These are phyloP conservation scores for Epizoanthus scotinus DNA, from an alignment of 92 coral and sea anemone genomes.

Conservation along the genomic window DNA sequence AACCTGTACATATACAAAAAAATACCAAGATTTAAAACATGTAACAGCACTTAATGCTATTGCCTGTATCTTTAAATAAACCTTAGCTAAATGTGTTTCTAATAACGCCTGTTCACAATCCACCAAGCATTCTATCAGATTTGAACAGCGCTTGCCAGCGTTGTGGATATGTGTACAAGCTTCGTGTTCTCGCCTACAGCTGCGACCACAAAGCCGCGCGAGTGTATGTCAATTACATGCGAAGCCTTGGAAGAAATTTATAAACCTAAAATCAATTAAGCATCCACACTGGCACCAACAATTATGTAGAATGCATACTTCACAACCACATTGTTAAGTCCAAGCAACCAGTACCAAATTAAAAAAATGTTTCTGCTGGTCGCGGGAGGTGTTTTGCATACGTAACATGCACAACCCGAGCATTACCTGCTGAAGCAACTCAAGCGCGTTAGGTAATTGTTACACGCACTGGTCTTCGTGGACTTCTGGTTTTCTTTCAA, in stretches of 20 bases:
- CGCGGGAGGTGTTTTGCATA: conserved; percentile 31
- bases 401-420: conserved; percentile 38
- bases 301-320: not conserved
- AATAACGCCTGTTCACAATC: conserved; percentile 29
- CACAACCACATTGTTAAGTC: not conserved
- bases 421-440: conserved; percentile 31
- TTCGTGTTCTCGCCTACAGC: conserved; percentile 24
- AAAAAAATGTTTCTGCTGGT: conserved; percentile 20
- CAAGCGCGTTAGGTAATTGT: conserved; percentile 26
- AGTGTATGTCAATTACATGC: not conserved
- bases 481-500: not conserved
- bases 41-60: not conserved
- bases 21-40: not conserved
- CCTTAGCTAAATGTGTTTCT: not conserved
- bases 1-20: conserved; percentile 17
- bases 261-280: not conserved
- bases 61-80: no score
- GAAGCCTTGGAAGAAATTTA: not conserved
- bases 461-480: not conserved
- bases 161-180: not conserved
- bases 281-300: not conserved
- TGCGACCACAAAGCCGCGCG: conserved; percentile 17
- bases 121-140: not conserved
- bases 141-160: conserved; percentile 14
- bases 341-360: conserved; percentile 2